Conservation (phyloP, 2,888 invertebrate species). For the Mechanitis messenoides region DNA sequence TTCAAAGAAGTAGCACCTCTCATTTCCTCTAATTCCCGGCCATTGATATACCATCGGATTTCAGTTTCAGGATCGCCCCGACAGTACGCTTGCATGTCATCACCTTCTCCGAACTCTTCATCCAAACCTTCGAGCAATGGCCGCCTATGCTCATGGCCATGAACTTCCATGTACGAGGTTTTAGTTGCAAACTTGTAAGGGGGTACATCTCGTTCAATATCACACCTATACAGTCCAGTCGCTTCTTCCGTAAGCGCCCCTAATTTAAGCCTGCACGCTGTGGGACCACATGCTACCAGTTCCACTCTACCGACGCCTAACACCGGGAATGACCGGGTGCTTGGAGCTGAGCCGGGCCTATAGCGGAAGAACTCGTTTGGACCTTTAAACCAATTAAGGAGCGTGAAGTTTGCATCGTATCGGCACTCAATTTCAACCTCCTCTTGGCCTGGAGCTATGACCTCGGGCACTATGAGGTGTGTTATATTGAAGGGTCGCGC, state of each 20-base stretch:
- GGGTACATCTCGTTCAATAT: slow-evolving; percentile 58
- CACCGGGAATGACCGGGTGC: slow-evolving; percentile 55
- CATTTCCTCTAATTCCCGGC: slow-evolving; percentile 47
- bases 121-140: slow-evolving; percentile 59
- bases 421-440: slow-evolving; percentile 62
- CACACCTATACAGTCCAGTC: slow-evolving; percentile 61
- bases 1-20: slow-evolving; percentile 47
- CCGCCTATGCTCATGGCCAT: slow-evolving; percentile 47
- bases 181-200: slow-evolving; percentile 58
- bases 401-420: slow-evolving; percentile 66
- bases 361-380: slow-evolving; percentile 65
- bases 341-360: slow-evolving; percentile 57
- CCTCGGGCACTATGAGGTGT: slow-evolving; percentile 50
- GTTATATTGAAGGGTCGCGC: slow-evolving; percentile 60
- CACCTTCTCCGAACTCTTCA: slow-evolving; percentile 53
- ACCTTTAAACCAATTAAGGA: slow-evolving; percentile 67
- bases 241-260: slow-evolving; percentile 59
- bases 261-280: slow-evolving; percentile 53
- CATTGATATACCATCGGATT: slow-evolving; percentile 65
- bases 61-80: slow-evolving; percentile 52
- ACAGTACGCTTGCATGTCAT: slow-evolving; percentile 59
- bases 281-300: slow-evolving; percentile 56
- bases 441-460: slow-evolving; percentile 48
- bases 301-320: slow-evolving; percentile 59
- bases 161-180: slow-evolving; percentile 58